Base-by-base conservation (phyloP, 2,113 vertebrate genomes). In the Triplophysa tibetana region DNA sequence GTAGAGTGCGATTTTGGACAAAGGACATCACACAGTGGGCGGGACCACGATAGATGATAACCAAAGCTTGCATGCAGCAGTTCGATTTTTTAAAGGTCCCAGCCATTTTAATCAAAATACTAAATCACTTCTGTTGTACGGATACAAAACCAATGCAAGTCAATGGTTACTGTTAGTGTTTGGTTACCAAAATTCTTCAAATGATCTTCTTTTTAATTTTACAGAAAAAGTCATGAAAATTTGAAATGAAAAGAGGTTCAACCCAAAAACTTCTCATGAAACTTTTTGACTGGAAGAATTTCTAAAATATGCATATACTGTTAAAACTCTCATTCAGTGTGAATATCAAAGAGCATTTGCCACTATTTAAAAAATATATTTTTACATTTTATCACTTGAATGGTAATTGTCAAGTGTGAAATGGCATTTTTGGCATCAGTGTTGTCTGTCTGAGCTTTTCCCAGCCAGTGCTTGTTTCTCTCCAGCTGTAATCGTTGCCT, bases 391-490 rank as follows among this genome's bases (percentile, higher is more conserved):
- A 43, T 16, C 16, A 38, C 12, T 43, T 60, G 2, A 14, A n/a
- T n/a, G 69, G 12, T 56, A 38, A 58, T 41, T 58, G 11, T 21
- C n/a, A 72, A 72, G 50, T 58, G 26, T 56, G 12, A 73, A 73
- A 73, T 73, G 29, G 54, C 33, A 43, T 38, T 60, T 24, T 74
- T 74, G 29, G 33, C n/a, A 61, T 43, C 29, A 9, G 21, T 38
- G 21, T 38, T 19, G 19, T 58, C 29, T 23, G 52, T 74, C 38
- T 61, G 41, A 33, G 33, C 33, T 12, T 23, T 23, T 24, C n/a
- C 33, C 33, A 72, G 54, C n/a, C 29, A 10, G 21, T 72, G 70
- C 50, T 54, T 56, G 2, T 73, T n/a, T 60, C 29, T 60, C 33
- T 43, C 8, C 41, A 16, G 54, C 70, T 43, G 70, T 60, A 73